Base-by-base conservation (phyloP, 1,140 invertebrate genomes). In the Hyles vespertilio region DNA sequence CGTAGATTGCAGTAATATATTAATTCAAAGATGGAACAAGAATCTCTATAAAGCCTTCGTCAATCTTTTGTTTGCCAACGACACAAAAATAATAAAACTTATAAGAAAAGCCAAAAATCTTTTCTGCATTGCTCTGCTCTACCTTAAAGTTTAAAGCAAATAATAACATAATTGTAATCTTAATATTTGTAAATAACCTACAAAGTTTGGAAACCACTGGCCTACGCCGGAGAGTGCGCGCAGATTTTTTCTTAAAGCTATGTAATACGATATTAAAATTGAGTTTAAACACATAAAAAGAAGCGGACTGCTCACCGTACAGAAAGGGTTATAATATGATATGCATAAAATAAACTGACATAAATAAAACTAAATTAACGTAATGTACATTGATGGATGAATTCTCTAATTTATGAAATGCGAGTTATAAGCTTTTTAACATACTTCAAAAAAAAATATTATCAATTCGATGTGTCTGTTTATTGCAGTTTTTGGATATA, bases 241-340 rank as follows among this genome's bases (percentile, higher is more conserved):
- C 78, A 56, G 73, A 79, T 85, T 85, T 84, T 85, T 85, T 85
- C 54, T 59, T 58, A 67, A 74, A 74, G 69, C 59, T 59, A 47
- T 65, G 82, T 81, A 84, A 86, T 66, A 58, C 51, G 83, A 86
- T 71, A 86, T 75, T 81, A 79, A 82, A 85, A 84, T 81, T 73
- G 74, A 86, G 73, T 81, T 77, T 75, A 79, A 79, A 83, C 70
- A 79, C 78, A 82, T 72, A 84, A 12, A 48, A 32, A 47, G 49
- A 63, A 58, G 62, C 58, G 62, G 70, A 70, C 61, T 56, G 32
- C 52, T 56, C 59, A 54, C 60, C 61, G 56, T 55, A 53, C 52
- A 70, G 43, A 72, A 66, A 61, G 66, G 60, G 65, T 70, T 66
- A 51, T 58, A 60, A 67, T 59, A 68, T 54, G 12, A 54, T 22